These are phyloP conservation scores for human DNA, from an alignment of 2,113 vertebrate species.

Conservation along the genomic window DNA sequence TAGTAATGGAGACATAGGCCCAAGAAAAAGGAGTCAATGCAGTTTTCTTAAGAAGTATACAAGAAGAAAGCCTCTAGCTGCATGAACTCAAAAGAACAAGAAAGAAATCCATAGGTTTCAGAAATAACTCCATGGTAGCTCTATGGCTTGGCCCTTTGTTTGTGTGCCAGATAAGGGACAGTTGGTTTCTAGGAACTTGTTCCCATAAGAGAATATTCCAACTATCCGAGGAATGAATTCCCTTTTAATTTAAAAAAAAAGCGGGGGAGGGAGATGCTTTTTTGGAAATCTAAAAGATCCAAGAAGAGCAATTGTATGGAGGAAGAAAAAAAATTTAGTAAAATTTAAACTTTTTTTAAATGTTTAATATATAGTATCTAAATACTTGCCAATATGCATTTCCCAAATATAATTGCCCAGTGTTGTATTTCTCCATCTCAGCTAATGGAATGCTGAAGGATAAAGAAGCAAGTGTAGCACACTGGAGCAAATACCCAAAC, in stretches of 20 bases:
- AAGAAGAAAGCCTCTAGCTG: constrained; percentile 1
- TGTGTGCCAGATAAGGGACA: constrained; percentile 15
- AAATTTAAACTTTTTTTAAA: constrained; percentile 57
- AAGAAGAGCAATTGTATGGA: constrained; percentile 56
- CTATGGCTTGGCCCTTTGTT: constrained; percentile 46
- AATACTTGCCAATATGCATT: not conserved
- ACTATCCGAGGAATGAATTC: constrained; percentile 54
- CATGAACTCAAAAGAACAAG: constrained; percentile 29
- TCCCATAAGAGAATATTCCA: constrained; percentile 46
- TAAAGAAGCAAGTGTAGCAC: not conserved
- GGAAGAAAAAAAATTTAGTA: constrained; percentile 23
- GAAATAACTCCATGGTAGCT: constrained; percentile 37
- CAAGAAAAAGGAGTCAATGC: not conserved
- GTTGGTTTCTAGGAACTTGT: constrained; percentile 52
- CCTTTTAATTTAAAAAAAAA: constrained; percentile 48
- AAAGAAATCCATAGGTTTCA: constrained; percentile 41
- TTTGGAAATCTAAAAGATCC: constrained; percentile 52
- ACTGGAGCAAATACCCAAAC: not conserved
- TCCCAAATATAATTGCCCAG: constrained; percentile 27
- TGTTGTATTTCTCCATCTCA: constrained; percentile 15
- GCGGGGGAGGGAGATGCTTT: not conserved
- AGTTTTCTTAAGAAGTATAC: constrained; percentile 39
- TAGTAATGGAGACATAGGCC: not conserved
- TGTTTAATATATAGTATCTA: not conserved
- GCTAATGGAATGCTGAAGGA: not conserved